A percentile compares a stretch with the other conserved stretches of the same genome.
These are phyloP conservation scores for Chymomyza costata DNA, from an alignment of 1,140 invertebrate genomes.

Conservation along the genomic window DNA sequence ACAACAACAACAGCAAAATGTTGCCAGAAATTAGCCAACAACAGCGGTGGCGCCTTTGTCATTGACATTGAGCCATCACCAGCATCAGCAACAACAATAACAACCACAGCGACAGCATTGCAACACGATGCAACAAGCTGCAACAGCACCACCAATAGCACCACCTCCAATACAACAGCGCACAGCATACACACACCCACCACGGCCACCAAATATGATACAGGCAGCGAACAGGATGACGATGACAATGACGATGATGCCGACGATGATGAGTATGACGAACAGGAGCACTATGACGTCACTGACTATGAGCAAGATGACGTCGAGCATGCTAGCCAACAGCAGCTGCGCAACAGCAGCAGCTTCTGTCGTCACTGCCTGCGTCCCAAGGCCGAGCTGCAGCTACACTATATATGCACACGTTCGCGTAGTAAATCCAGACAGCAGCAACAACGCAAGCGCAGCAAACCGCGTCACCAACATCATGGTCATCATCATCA, in stretches of 20 bases:
- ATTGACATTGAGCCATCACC: constrained; percentile 9
- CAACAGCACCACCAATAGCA: constrained; percentile 5
- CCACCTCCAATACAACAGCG: constrained; percentile 11
- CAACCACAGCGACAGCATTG: constrained; percentile 37
- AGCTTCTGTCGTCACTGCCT: constrained; percentile 64
- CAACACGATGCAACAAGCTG: constrained; percentile 15
- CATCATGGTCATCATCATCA: constrained; percentile 5
- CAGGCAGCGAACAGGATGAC: constrained; percentile 1
- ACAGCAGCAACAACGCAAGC: constrained; percentile 22
- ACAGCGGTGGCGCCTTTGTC: not conserved
- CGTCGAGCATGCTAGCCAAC: constrained; percentile 5
- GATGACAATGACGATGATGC: constrained; percentile 5
- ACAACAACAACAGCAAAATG: constrained; percentile 43
- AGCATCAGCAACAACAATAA: constrained; percentile 46
- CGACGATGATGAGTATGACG: constrained; percentile 10
- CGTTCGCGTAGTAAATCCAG: constrained; percentile 32
- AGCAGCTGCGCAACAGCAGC: no score
- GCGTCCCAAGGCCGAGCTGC: constrained; percentile 46
- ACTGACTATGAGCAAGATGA: not conserved
- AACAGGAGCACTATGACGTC: no score
- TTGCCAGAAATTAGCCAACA: constrained; percentile 13
- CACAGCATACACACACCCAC: constrained; percentile 16
- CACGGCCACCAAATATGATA: not conserved
- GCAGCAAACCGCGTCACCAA: constrained; percentile 35
- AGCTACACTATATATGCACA: constrained; percentile 25